A percentile compares a stretch with the other conserved stretches of the same genome.
Evolutionary conservation across 2,113 vertebrate genomes (phyloP).

Genomic region (Etia nguti): DNA sequence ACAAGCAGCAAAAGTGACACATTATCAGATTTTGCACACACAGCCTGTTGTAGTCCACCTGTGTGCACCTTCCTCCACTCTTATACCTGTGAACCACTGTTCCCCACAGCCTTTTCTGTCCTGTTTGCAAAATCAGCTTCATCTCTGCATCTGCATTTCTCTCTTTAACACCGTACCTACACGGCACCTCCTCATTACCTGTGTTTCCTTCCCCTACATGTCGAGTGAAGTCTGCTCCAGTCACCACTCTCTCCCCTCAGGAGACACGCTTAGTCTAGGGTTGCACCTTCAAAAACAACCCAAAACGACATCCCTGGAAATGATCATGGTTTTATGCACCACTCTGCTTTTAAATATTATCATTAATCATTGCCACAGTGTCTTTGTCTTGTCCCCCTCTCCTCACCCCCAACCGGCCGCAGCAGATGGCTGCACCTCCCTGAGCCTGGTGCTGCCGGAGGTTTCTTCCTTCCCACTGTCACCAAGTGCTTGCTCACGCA

Average conservation of each 20-base stretch:
- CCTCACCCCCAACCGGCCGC: background rate
- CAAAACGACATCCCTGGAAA: background rate
- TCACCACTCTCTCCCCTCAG: rapidly evolving
- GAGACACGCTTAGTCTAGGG: background rate
- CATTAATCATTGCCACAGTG: background rate
- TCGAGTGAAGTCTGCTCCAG: background rate
- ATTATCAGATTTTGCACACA: rapidly evolving
- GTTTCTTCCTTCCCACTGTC: background rate
- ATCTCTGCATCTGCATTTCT: background rate
- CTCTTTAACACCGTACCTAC: too few species aligned
- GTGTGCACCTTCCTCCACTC: background rate
- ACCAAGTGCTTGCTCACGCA: rapidly evolving
- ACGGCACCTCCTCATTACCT: rapidly evolving
- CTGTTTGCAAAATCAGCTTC: background rate
- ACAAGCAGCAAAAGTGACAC: background rate
- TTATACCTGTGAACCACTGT: background rate
- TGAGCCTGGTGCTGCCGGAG: background rate
- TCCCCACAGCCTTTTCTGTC: background rate
- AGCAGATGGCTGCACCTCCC: background rate
- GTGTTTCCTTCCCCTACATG: rapidly evolving
- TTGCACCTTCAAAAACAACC: background rate
- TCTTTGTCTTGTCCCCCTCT: background rate
- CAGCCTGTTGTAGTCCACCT: background rate
- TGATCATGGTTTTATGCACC: background rate
- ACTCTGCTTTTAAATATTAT: rapidly evolving